Base-by-base conservation (phyloP, 2,797 vertebrate genomes). In the Arrhamphus sclerolepis region DNA sequence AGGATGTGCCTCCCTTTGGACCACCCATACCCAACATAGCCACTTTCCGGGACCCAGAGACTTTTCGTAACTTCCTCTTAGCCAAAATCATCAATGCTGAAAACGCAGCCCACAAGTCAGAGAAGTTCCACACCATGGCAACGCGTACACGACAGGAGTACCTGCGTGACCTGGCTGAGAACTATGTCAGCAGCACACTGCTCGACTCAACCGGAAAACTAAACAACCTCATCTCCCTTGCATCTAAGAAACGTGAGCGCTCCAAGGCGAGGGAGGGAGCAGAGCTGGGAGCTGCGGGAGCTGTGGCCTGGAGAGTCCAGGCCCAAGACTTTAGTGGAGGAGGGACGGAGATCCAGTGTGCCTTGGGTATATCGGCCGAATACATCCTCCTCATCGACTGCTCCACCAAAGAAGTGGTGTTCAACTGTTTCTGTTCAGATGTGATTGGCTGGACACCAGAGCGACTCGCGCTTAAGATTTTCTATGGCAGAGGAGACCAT, bases 61-160 rank as follows among this genome's bases (percentile, higher is more conserved):
- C 90, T 52, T 97, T 98, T 74, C 93, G 97, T 20, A 91, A 95
- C 77, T 98, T 98, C 84, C 89, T 98, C 2, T 60, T 98, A 52
- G 96, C 96, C 85, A 98, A 98, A 72, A 92, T 94, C 54, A 96
- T 98, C 70, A 98, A 98, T 0, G 97, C 92, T 0, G 97, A 98
- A 87, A 96, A 93, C 0, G 95, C 97, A 0, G 95, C 96, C 0
- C 96, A 98, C 91, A 98, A 98, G 68, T 97, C 97, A 0, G 94
- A 95, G 72, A 98, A 98, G 55, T 98, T 98, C 84, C 96, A 94
- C 79, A 89, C 97, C 47, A 98, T 98, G 97, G 97, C 97, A 2
- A 96, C 96, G 0, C 87, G 97, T 0, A 98, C 96, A 0, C 91
- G 97, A 0, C 96, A 95, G 77, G 97, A 97, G 22, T 98, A 98